Base-by-base conservation (phyloP, 1,140 invertebrate species). In the Neocloeon triangulifer region DNA sequence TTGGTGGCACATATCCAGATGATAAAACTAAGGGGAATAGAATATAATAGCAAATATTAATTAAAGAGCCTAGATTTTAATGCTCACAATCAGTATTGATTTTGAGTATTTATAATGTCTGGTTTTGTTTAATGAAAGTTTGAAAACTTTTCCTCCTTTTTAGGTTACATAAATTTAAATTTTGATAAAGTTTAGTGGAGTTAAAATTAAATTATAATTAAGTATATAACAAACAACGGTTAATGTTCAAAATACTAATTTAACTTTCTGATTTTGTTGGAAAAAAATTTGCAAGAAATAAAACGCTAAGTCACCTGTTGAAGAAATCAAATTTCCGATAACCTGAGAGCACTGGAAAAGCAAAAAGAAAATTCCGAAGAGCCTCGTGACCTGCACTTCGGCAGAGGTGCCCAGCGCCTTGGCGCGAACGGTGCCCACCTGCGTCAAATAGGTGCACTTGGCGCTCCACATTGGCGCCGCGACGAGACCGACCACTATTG, bases 331-430 rank as follows among this genome's bases (percentile, higher is more conserved):
- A 58, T 95, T 95, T 46, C 89, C 89, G 82, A 84, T 82, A 6
- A 92, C 67, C 53, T 89, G 82, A 34, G 88, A 80, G 0, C 80
- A 81, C 48, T 97, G 91, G 71, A 91, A 95, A 34, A 88, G 73
- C 37, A 95, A 71, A 59, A 96, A 96, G 68, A 97, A 97, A 61
- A 94, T 82, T 15, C 91, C 91, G 53, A 96, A 97, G 64, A 95
- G 95, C 41, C 82, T 55, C 22, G 89, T 82, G 32, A 95, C 80
- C 39, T 92, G 81, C 5, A 75, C 78, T 49, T 92, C 84, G 5
- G 78, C 69, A 1, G 75, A 63, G 44, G 88, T 76, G 38, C 84
- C 80, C 9, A 77, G 81, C 23, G 85, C 56, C 46, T 82, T 80
- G 4, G 79, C 79, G 55, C 84, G 84, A 37, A 88, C 74, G 25